Conservation (phyloP, 2,888 invertebrate genomes). For the Clitarchus hookeri region DNA sequence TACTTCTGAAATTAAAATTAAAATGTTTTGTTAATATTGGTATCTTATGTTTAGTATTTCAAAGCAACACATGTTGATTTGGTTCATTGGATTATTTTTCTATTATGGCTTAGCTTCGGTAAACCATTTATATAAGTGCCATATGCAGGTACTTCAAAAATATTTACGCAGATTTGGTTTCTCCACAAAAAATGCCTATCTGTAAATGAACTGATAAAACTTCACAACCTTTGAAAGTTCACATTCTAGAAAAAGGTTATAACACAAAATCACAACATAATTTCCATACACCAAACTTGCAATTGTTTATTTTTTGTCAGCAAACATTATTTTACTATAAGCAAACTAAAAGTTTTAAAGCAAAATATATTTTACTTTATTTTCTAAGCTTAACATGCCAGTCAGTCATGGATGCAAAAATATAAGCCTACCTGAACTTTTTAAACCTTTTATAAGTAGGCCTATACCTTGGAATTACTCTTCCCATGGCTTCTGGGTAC, state of each 20-base stretch:
- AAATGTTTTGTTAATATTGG: neutral
- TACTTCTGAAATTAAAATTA: slow-evolving; percentile 11
- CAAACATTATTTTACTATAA: neutral
- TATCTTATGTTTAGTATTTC: neutral
- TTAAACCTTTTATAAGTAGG: too few species aligned
- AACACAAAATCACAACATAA: too few species aligned
- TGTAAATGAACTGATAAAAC: too few species aligned
- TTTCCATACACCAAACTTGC: neutral
- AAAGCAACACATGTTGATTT: neutral
- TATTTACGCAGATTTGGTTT: too few species aligned
- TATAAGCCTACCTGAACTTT: too few species aligned
- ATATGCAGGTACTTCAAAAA: neutral
- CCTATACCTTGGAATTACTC: neutral
- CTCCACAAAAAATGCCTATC: too few species aligned
- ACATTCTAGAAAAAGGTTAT: too few species aligned
- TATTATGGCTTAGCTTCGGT: neutral
- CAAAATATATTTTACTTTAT: too few species aligned
- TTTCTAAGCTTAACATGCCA: too few species aligned
- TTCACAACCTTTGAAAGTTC: neutral
- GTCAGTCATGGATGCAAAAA: too few species aligned
- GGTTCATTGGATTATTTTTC: neutral
- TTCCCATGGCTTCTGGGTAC: too few species aligned
- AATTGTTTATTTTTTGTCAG: neutral
- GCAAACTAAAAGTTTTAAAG: too few species aligned
- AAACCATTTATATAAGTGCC: neutral